Conservation (phyloP, 1,140 invertebrate genomes). For the Drosophila busckii region DNA sequence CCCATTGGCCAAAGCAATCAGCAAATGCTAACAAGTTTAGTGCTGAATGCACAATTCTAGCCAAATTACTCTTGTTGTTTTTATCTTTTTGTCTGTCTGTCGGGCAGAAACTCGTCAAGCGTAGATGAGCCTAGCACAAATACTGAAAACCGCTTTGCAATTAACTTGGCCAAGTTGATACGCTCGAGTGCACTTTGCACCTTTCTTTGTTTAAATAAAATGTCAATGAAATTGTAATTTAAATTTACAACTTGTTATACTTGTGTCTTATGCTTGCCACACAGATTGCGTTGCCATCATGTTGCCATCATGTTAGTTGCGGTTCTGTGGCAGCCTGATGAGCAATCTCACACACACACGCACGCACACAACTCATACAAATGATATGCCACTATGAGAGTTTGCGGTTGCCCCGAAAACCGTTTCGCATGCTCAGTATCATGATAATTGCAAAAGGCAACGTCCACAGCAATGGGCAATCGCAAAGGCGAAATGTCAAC, state of each 20-base stretch:
- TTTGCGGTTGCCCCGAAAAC: slow-evolving; percentile 28
- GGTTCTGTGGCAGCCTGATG: slow-evolving; percentile 67
- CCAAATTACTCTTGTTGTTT: neutral
- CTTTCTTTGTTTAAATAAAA: slow-evolving; percentile 4
- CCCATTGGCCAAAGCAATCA: too few relatives aligned
- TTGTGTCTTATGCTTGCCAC: slow-evolving; percentile 25
- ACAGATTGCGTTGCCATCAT: slow-evolving; percentile 35
- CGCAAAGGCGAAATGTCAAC: slow-evolving; percentile 38
- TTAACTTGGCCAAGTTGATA: slow-evolving; percentile 6
- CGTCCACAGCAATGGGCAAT: too few relatives aligned
- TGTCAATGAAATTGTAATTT: slow-evolving; percentile 57
- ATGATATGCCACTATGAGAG: slow-evolving; percentile 46
- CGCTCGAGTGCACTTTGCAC: neutral
- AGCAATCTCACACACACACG: slow-evolving; percentile 28
- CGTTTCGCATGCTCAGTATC: slow-evolving; percentile 28
- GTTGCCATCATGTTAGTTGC: slow-evolving; percentile 54
- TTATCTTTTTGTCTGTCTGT: too few relatives aligned
- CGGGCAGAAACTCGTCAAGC: too few relatives aligned
- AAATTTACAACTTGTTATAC: slow-evolving; percentile 35
- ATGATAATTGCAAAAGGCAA: slow-evolving; percentile 19
- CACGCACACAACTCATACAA: slow-evolving; percentile 13
- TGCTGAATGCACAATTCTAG: neutral
- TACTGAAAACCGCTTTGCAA: slow-evolving; percentile 1
- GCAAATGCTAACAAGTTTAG: neutral
- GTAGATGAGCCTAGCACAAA: too few relatives aligned